Conservation (phyloP, 2,797 vertebrate genomes). For the Moxostoma hubbsi region DNA sequence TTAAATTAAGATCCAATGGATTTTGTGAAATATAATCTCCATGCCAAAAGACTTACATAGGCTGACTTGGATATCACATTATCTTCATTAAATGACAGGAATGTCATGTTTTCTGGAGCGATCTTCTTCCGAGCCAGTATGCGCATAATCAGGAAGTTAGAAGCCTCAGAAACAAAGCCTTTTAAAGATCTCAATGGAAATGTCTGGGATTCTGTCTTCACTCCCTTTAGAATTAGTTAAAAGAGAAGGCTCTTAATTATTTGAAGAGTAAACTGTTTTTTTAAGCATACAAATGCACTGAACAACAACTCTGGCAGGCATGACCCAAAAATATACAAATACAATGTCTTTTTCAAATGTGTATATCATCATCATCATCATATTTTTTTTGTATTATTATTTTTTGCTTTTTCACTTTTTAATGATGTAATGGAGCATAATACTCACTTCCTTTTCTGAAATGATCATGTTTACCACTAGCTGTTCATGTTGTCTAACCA, state of each 20-base stretch:
- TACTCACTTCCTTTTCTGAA: constrained; percentile 82
- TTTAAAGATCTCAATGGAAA: constrained; percentile 64
- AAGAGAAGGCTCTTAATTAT: not conserved
- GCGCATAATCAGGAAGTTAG: constrained; percentile 86
- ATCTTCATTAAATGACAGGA: constrained; percentile 79
- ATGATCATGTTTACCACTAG: constrained; percentile 77
- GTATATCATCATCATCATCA: too few relatives aligned
- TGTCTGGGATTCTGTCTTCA: constrained; percentile 64
- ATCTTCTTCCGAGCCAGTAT: constrained; percentile 76
- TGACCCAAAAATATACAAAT: too few relatives aligned
- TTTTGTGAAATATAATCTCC: not conserved
- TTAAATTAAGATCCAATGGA: not conserved
- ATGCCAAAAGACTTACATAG: constrained; percentile 80
- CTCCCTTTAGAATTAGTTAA: constrained; percentile 64
- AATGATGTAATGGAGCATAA: not conserved
- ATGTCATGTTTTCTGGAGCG: constrained; percentile 76
- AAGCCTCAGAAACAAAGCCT: constrained; percentile 86
- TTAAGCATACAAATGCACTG: too few relatives aligned
- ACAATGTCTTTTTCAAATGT: too few relatives aligned
- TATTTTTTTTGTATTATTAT: too few relatives aligned
- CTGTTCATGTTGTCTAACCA: constrained; percentile 73
- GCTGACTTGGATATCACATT: constrained; percentile 74
- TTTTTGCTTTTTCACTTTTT: too few relatives aligned
- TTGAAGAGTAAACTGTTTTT: not conserved
- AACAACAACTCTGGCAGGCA: too few relatives aligned